Evolutionary conservation across 2,888 invertebrate species (phyloP).

Genomic region (Pollenia amentaria): DNA sequence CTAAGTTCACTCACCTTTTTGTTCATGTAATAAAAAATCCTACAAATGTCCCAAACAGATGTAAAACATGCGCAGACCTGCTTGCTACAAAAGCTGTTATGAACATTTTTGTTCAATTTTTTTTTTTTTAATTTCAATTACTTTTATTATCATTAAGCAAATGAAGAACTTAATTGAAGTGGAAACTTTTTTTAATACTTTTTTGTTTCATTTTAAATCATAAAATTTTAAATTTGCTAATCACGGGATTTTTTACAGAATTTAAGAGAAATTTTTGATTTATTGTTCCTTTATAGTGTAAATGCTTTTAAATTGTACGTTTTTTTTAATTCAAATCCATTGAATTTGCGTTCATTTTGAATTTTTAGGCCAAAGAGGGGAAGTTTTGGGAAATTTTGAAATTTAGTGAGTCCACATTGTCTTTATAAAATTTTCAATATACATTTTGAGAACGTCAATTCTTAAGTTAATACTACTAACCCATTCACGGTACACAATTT

Average conservation of each 20-base stretch:
- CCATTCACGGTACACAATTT: neutral
- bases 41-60: neutral
- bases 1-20: constrained; percentile 57
- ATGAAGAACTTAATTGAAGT: constrained; percentile 3
- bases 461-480: neutral
- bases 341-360: constrained; percentile 47
- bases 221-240: constrained; percentile 56
- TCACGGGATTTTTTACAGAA: neutral
- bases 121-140: constrained; percentile 35
- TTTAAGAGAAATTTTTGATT: neutral
- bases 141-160: constrained; percentile 41
- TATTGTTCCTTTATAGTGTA: neutral
- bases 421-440: constrained; percentile 17
- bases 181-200: neutral
- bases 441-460: constrained; percentile 48
- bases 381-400: neutral
- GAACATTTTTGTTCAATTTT: neutral
- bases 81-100: neutral
- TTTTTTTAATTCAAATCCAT: constrained; percentile 12
- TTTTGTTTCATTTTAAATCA: constrained; percentile 8
- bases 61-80: constrained; percentile 57
- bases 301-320: neutral
- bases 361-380: neutral
- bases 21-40: neutral
- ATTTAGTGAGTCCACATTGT: constrained; percentile 1